Conservation (phyloP, 2,888 invertebrate species). For the Strigamia crassipes region DNA sequence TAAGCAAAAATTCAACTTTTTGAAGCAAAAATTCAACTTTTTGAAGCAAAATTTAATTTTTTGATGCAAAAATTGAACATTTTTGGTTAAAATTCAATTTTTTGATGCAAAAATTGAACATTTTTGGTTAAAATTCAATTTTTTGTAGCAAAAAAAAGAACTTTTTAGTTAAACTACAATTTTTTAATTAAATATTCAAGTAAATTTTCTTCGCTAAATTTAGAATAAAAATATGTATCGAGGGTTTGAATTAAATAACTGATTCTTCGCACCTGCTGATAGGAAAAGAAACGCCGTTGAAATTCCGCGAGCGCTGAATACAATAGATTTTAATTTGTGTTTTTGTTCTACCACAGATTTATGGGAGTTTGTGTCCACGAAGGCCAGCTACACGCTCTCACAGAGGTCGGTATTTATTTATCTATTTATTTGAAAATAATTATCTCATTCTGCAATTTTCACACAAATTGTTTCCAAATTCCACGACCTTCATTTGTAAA, state of each 20-base stretch:
- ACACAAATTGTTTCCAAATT: neutral
- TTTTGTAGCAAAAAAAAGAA: too few relatives aligned
- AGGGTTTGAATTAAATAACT: neutral
- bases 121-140: too few relatives aligned
- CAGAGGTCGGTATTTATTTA: conserved; percentile 67
- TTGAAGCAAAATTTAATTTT: too few relatives aligned
- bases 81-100: too few relatives aligned
- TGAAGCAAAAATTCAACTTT: too few relatives aligned
- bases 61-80: too few relatives aligned
- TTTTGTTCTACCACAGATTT: conserved; percentile 67
- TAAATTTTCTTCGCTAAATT: too few relatives aligned
- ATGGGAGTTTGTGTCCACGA: conserved; percentile 96
- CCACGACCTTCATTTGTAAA: conserved; percentile 2
- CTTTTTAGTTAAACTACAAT: too few relatives aligned
- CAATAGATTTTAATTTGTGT: conserved; percentile 46
- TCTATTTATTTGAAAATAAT: neutral
- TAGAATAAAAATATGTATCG: neutral
- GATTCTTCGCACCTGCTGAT: conserved; percentile 43
- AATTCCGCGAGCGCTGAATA: conserved; percentile 13
- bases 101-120: too few relatives aligned
- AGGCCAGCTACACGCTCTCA: conserved; percentile 91
- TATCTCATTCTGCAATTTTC: conserved; percentile 17
- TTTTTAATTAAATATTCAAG: too few relatives aligned
- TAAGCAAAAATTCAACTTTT: too few relatives aligned
- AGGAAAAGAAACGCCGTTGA: conserved; percentile 38